Percentiles rank a stretch among this genome's conserved stretches.
These are phyloP conservation scores for Varanus komodoensis DNA, from an alignment of 2,113 vertebrate species.

Conservation along the genomic window DNA sequence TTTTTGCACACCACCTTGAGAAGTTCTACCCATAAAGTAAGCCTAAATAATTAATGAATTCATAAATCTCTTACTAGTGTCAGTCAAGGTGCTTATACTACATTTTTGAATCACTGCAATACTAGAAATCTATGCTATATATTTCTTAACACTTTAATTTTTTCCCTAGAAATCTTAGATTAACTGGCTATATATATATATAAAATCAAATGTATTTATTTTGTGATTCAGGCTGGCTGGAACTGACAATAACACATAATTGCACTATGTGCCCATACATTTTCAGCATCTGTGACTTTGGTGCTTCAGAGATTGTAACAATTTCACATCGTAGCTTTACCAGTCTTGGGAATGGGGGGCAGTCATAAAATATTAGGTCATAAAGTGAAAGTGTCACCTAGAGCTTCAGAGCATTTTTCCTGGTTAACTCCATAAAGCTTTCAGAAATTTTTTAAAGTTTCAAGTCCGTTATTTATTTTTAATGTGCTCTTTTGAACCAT, in stretches of 20 bases:
- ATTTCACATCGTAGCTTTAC: slow-evolving; percentile 3
- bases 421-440: slow-evolving; percentile 29
- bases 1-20: too few relatives aligned
- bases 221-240: background rate
- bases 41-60: too few relatives aligned
- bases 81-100: background rate
- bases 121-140: background rate
- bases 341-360: background rate
- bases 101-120: background rate
- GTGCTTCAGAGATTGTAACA: slow-evolving; percentile 1
- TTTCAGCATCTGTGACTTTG: background rate
- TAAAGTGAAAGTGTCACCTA: background rate
- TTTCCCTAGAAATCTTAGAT: background rate
- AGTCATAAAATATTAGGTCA: slow-evolving; percentile 28
- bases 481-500: slow-evolving; percentile 13
- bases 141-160: background rate
- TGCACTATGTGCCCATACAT: background rate
- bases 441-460: slow-evolving; percentile 28
- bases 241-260: background rate
- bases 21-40: too few relatives aligned
- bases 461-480: background rate
- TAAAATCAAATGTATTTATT: background rate
- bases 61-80: background rate
- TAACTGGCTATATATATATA: background rate
- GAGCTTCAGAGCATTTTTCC: slow-evolving; percentile 9